Conservation (phyloP, 2,888 invertebrate genomes). For the Heteromurus nitidus region DNA sequence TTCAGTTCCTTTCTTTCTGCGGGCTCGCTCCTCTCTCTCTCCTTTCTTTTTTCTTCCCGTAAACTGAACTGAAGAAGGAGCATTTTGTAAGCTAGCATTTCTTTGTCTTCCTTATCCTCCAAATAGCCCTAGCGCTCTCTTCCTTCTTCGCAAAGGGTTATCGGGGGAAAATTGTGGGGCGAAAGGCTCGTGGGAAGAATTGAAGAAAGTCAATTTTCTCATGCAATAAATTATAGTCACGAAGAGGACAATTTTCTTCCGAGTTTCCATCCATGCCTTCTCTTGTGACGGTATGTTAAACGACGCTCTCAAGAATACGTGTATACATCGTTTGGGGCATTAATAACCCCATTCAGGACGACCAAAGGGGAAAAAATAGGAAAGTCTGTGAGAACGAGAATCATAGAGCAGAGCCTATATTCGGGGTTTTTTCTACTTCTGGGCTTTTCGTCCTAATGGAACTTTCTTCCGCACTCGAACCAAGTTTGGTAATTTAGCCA, state of each 20-base stretch:
- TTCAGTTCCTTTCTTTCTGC: slow-evolving; percentile 42
- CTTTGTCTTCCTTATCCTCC: not conserved
- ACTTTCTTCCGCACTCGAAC: too few relatives aligned
- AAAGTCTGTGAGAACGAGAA: too few relatives aligned
- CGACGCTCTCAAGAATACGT: too few relatives aligned
- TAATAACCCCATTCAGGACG: too few relatives aligned
- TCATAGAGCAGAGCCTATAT: too few relatives aligned
- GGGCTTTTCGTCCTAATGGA: too few relatives aligned
- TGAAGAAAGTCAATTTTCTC: slow-evolving; percentile 63
- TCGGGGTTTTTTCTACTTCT: too few relatives aligned
- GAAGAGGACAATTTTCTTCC: slow-evolving; percentile 52
- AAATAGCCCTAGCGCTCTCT: not conserved
- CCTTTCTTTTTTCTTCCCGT: not conserved
- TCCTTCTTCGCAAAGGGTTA: slow-evolving; percentile 20
- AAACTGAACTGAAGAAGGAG: not conserved
- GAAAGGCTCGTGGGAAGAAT: slow-evolving; percentile 57
- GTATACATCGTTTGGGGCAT: too few relatives aligned
- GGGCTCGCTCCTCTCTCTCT: slow-evolving; percentile 9
- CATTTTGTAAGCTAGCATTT: not conserved
- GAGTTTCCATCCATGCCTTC: too few relatives aligned
- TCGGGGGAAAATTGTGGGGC: slow-evolving; percentile 13
- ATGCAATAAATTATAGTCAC: slow-evolving; percentile 59
- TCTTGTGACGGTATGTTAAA: too few relatives aligned
- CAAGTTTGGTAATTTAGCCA: too few relatives aligned
- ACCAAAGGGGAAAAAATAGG: too few relatives aligned